Base-by-base conservation (phyloP, 23 tunicate genomes). In the Trididemnum clinides region DNA sequence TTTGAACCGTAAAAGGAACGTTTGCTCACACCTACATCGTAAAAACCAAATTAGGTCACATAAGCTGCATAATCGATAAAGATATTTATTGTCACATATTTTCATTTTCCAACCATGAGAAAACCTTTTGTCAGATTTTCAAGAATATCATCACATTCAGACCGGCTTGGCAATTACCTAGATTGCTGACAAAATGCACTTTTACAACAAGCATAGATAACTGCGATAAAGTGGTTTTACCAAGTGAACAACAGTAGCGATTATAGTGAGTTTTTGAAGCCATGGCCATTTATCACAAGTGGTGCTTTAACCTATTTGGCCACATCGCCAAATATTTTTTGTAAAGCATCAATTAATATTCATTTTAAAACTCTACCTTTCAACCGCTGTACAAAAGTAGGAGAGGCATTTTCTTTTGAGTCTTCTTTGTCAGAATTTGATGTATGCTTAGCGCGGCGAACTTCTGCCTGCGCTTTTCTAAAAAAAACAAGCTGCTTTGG, bases 401-500 rank as follows among this genome's bases (percentile, higher is more conserved):
- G 75, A 66, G 75, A 32, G 6, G 75, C 7, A 37, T 66, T 66
- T 32, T 66, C 75, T 66, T 66, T 66, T 5, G 26, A 59, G 27
- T 26, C 23, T 6, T 20, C 75, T 7, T 3, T 19, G 7, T 66
- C 75, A 23, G 5, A 29, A 3, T 28, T 12, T 59, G 66, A 66
- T 28, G 37, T 6, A 3, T 12, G 4, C 27, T 21, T 19, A 26
- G 69, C 23, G 21, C 4, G 27, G 7, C 75, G 75, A 66, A 32
- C 75, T 3, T 66, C 75, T 29, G 75, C 30, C 75, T 66, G 75
- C n/a, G 75, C 75, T 66, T 66, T 66, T 31, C 75, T 66, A 20
- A 28, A 66, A 28, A 6, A 66, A 66, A 66, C 15, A n/a, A n/a
- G n/a, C n/a, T n/a, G n/a, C n/a, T n/a, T n/a, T n/a, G n/a, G n/a